phyloP scores from a whole-genome alignment of 2,797 vertebrate genomes.

The Poecilia velifera region DNA sequence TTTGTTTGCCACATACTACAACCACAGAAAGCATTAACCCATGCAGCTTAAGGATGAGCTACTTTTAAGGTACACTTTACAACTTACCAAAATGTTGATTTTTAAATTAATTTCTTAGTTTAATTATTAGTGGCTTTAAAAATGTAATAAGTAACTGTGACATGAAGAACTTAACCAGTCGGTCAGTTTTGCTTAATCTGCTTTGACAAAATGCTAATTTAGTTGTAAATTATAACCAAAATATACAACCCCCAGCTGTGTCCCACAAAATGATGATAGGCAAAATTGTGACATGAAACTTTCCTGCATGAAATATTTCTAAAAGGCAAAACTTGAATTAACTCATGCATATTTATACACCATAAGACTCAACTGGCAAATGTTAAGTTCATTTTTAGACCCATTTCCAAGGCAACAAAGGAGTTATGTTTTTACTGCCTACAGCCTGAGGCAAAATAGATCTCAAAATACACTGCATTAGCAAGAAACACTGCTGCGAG shows the following conservation, averaged over 20 bases:
- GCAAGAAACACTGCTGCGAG: conserved; percentile 17
- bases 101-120: not conserved
- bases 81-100: not conserved
- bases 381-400: conserved; percentile 42
- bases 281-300: not conserved
- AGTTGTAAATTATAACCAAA: not conserved
- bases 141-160: not conserved
- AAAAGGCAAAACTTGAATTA: not conserved
- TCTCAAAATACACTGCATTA: conserved; percentile 1
- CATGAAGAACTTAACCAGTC: not conserved
- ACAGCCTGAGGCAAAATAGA: conserved; percentile 18
- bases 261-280: not conserved
- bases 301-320: not conserved
- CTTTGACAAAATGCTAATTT: not conserved
- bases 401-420: conserved; percentile 67
- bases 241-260: not conserved
- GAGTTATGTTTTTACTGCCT: conserved; percentile 18
- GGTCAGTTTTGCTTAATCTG: conserved; percentile 3
- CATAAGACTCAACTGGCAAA: conserved; percentile 24
- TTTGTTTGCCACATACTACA: not conserved
- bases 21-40: not conserved
- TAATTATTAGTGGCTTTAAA: not conserved
- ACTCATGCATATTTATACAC: conserved; percentile 3
- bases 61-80: not conserved
- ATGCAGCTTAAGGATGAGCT: not conserved